phyloP scores from a whole-genome alignment of 2,797 vertebrate species.

The Sebastes alutus region DNA sequence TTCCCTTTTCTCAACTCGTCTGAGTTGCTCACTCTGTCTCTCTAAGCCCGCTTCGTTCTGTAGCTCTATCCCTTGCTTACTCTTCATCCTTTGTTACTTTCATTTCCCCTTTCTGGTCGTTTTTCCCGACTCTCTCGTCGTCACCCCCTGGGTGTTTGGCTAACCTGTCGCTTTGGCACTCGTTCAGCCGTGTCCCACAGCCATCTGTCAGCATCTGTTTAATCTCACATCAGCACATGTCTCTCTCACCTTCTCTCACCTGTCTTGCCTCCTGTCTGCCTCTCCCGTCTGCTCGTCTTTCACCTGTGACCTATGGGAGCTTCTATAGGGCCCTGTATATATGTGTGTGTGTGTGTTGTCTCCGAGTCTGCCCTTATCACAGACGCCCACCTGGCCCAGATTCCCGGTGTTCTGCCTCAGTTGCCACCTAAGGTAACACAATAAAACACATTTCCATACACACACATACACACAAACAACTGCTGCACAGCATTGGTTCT shows the following conservation, averaged over 20 bases:
- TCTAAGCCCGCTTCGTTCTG: constrained; percentile 9
- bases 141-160: constrained; percentile 36
- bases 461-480: constrained; percentile 21
- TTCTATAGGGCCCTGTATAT: constrained; percentile 6
- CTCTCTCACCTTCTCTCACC: constrained; percentile 53
- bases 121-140: constrained; percentile 24
- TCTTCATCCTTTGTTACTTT: constrained; percentile 8
- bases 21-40: constrained; percentile 7
- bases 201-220: constrained; percentile 79
- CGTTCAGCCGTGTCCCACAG: constrained; percentile 47
- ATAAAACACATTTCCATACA: constrained; percentile 22
- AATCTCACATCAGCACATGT: constrained; percentile 68
- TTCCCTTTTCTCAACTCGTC: not conserved
- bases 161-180: constrained; percentile 59
- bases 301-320: constrained; percentile 69
- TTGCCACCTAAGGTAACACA: constrained; percentile 39
- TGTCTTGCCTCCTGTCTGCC: constrained; percentile 45
- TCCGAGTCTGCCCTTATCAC: constrained; percentile 60
- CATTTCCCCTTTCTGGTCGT: constrained; percentile 23
- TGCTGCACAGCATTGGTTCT: constrained; percentile 23
- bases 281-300: constrained; percentile 63
- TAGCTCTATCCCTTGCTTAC: constrained; percentile 1
- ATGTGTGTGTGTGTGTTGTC: constrained; percentile 34
- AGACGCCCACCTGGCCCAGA: constrained; percentile 69
- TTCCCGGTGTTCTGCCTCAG: constrained; percentile 62